A percentile compares a stretch with the other conserved stretches of the same genome.
phyloP scores from a whole-genome alignment of 2,888 invertebrate genomes.

The Acleris cristana region DNA sequence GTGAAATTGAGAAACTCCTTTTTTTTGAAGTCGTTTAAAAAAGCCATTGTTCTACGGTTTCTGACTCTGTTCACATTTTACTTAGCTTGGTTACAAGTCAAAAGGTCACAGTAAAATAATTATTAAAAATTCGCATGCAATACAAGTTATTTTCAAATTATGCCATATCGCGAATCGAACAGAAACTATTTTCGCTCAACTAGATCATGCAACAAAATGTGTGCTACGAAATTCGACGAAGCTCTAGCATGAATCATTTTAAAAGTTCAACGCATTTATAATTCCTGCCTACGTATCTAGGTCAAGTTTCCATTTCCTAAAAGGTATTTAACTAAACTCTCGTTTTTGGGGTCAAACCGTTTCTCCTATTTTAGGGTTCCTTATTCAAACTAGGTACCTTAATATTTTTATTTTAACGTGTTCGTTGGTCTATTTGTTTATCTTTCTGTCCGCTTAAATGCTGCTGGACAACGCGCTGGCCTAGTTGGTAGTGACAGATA shows the following conservation, averaged over 20 bases:
- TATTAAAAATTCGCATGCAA: slow-evolving; percentile 6
- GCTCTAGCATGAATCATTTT: slow-evolving; percentile 32
- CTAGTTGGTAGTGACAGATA: no score
- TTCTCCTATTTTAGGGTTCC: slow-evolving; percentile 24
- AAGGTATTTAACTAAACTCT: slow-evolving; percentile 26
- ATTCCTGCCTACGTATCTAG: slow-evolving; percentile 33
- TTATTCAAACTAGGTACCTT: slow-evolving; percentile 25
- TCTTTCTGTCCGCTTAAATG: no score
- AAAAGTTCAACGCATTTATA: slow-evolving; percentile 35
- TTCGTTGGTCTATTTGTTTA: no score
- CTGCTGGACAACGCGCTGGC: no score
- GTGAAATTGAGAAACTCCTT: no score
- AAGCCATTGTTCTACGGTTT: no score
- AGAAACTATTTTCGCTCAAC: slow-evolving; percentile 29
- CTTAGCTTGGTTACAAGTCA: no score
- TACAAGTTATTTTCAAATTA: slow-evolving; percentile 13
- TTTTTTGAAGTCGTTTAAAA: no score
- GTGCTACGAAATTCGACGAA: slow-evolving; percentile 31
- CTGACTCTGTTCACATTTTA: no score
- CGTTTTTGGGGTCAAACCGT: slow-evolving; percentile 22
- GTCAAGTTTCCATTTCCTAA: slow-evolving; percentile 37
- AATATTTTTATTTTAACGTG: neutral
- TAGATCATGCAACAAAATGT: slow-evolving; percentile 31
- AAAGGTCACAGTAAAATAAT: neutral
- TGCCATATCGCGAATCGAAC: slow-evolving; percentile 2